Conservation (phyloP, 2,113 vertebrate genomes). For the Entomyzon cyanotis region DNA sequence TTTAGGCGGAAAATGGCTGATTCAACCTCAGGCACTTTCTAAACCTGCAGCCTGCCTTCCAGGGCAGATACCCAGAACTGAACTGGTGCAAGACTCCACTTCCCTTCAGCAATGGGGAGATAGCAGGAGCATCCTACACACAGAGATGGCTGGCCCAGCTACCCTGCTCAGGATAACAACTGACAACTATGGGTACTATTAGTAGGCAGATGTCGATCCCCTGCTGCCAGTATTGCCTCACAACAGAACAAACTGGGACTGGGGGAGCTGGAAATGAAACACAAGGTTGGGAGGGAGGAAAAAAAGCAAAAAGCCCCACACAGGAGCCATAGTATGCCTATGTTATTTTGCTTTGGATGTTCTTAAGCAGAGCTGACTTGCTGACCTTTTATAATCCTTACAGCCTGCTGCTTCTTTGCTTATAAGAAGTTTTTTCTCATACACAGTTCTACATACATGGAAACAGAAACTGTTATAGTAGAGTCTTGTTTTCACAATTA, state of each 20-base stretch:
- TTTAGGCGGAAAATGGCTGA: rapidly evolving
- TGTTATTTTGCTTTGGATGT: not conserved
- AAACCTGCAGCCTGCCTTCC: not conserved
- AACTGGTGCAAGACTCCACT: not conserved
- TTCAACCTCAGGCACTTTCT: not conserved
- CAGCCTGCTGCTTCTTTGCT: not conserved
- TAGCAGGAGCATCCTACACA: not conserved
- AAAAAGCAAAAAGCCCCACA: not conserved
- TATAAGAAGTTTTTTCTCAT: not conserved
- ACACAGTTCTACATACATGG: not conserved
- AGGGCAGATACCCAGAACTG: not conserved
- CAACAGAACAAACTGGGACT: not conserved
- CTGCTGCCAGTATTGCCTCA: not conserved
- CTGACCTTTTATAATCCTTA: not conserved
- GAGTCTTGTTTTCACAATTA: not conserved
- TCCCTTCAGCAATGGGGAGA: not conserved
- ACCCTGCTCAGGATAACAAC: rapidly evolving
- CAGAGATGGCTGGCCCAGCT: not conserved
- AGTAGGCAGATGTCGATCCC: not conserved
- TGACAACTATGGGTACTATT: not conserved
- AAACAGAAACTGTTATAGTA: not conserved
- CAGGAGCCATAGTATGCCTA: not conserved
- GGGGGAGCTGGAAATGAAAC: not conserved
- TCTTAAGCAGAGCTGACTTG: not conserved
- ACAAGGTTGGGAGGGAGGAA: rapidly evolving